Evolutionary conservation across 2,113 vertebrate species (phyloP), one percentile per base, ranked within the genome.

Genomic region (Pan troglodytes): DNA sequence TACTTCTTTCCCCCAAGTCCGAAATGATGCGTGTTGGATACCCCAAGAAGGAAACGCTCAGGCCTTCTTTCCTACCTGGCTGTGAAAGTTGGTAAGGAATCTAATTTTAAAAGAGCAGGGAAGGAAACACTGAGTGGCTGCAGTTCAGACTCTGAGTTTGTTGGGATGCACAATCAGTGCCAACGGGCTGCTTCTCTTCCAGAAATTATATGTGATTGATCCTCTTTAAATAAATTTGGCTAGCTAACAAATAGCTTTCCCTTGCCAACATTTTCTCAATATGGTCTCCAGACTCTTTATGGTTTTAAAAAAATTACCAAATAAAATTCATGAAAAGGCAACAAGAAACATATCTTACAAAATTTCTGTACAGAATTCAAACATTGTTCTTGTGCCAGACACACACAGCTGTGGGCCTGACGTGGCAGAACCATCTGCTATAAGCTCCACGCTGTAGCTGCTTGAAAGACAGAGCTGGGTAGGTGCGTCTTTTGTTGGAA

Each of bases 301-400:
- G 94, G 85, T 96, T 59, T 94, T 22, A 92, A 98, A 94, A 97
- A 94, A 98, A 97, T 94, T 96, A 97, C 90, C 97, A 97, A 97
- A 98, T 97, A 97, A 97, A 98, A 98, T 95, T 94, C 93, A 95
- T 84, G 83, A 97, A 98, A 97, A 98, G 95, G 96, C 96, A 98
- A 97, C 91, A 97, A 96, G 94, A 97, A 98, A 98, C 95, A 95
- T 95, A 97, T 93, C 96, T 97, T 73, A 95, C 93, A 97, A 95
- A 97, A 96, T 97, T 97, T 98, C 96, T 93, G 91, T 89, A 83
- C 52, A 92, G 96, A 95, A 97, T 97, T 97, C 92, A 97, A 98
- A 97, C 94, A 97, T 70, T 96, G 93, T 95, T 97, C 87, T 48
- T 40, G 6, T 94, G 96, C 96, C 94, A 96, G 96, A 72, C 97